Percentiles rank a stretch among this genome's conserved stretches.
Evolutionary conservation across 2,113 vertebrate species (phyloP).

Genomic region (Trematomus loennbergii): DNA sequence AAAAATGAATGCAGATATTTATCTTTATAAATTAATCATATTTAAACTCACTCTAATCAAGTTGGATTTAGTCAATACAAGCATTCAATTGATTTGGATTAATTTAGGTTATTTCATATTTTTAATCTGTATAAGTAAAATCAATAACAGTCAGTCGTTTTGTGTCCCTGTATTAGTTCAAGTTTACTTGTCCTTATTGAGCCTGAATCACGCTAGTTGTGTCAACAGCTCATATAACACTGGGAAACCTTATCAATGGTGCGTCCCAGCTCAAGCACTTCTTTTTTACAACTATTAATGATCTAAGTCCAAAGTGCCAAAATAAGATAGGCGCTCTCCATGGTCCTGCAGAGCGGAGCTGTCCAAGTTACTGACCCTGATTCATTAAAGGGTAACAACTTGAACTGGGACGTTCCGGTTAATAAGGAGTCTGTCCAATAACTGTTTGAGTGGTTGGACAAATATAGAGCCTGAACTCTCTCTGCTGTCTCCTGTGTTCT

Average conservation of each 20-base stretch:
- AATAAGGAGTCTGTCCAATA: too few relatives aligned
- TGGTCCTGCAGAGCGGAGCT: conserved; percentile 20
- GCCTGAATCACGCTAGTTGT: neutral
- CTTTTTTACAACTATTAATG: neutral
- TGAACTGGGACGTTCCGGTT: neutral
- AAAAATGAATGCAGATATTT: neutral
- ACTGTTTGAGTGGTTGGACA: neutral
- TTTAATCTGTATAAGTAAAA: neutral
- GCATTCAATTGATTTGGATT: neutral
- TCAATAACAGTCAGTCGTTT: neutral
- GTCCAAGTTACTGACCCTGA: conserved; percentile 28
- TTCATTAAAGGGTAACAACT: neutral
- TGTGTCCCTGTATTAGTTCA: neutral
- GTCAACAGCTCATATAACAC: neutral
- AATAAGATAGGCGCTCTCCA: neutral
- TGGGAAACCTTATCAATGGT: neutral
- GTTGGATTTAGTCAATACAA: neutral
- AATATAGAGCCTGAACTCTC: neutral
- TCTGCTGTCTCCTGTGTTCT: neutral
- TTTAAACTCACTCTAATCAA: too few relatives aligned
- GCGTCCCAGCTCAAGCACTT: neutral
- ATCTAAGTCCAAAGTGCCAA: neutral
- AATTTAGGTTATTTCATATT: neutral
- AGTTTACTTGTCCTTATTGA: neutral
- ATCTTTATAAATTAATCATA: too few relatives aligned